phyloP scores from a whole-genome alignment of 2,888 invertebrate genomes.

The Drosophila subquinaria region DNA sequence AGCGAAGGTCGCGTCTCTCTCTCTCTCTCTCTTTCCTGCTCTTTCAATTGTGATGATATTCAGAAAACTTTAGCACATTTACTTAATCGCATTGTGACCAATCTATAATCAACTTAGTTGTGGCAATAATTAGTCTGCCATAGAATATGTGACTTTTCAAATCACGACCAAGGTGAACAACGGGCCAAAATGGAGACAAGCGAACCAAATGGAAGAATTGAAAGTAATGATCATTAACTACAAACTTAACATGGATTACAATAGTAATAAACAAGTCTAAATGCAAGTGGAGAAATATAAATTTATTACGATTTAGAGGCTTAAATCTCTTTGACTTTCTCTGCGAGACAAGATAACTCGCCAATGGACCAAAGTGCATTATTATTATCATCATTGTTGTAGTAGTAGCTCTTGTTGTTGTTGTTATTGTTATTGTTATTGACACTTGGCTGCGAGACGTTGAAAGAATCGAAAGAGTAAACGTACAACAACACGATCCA shows the following conservation, averaged over 20 bases:
- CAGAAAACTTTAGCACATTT: conserved; percentile 7
- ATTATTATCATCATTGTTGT: conserved; percentile 23
- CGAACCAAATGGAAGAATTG: not conserved
- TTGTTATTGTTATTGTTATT: conserved; percentile 25
- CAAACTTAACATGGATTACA: not conserved
- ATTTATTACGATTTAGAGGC: not conserved
- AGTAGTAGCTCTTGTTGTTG: conserved; percentile 15
- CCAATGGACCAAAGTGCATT: conserved; percentile 14
- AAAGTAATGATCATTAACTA: not conserved
- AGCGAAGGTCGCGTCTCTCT: conserved; percentile 18
- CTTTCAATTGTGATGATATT: not conserved
- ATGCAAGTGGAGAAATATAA: conserved; percentile 2
- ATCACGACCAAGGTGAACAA: conserved; percentile 38
- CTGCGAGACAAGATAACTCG: not conserved
- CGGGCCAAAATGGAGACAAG: not conserved
- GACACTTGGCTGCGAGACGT: conserved; percentile 51
- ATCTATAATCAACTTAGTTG: conserved; percentile 27
- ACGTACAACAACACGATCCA: conserved; percentile 4
- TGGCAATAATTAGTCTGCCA: conserved; percentile 25
- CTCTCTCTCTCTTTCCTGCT: not conserved
- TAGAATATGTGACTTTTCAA: conserved; percentile 10
- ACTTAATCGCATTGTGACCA: conserved; percentile 24
- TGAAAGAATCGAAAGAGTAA: conserved; percentile 7
- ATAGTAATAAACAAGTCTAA: not conserved
- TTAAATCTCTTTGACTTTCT: conserved; percentile 21